Evolutionary conservation across 2,888 invertebrate species (phyloP).

Genomic region (Acrobasis suavella): DNA sequence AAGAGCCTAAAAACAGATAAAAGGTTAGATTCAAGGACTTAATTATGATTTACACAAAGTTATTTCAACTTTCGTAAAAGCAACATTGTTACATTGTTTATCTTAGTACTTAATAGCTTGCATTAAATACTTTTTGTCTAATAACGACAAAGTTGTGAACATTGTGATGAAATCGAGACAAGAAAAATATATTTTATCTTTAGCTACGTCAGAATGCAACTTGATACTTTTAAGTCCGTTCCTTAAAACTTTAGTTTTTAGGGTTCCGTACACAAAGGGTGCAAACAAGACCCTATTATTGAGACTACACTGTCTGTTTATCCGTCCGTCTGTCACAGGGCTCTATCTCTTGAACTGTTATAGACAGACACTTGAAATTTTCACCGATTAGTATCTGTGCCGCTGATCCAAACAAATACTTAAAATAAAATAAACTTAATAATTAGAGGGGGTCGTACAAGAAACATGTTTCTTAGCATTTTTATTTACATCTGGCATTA

Average conservation of each 20-base stretch:
- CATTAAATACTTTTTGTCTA: neutral
- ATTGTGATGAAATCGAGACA: neutral
- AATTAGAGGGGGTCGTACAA: no score
- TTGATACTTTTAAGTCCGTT: neutral
- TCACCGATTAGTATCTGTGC: no score
- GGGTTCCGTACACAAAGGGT: no score
- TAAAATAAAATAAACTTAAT: no score
- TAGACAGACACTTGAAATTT: no score
- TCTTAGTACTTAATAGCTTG: neutral
- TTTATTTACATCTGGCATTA: no score
- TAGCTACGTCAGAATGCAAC: neutral
- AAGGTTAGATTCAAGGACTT: neutral
- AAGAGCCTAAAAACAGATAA: neutral
- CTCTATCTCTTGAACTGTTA: no score
- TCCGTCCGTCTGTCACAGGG: no score
- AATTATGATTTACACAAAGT: neutral
- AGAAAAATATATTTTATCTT: neutral
- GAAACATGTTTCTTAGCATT: no score
- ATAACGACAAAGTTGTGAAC: neutral
- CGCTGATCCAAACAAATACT: no score
- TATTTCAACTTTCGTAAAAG: neutral
- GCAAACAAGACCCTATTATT: no score
- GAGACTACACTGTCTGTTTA: no score
- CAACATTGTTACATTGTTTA: neutral
- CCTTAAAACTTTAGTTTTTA: neutral